phyloP scores from a whole-genome alignment of 2,797 vertebrate species.

The Stomatorhinus walkeri region DNA sequence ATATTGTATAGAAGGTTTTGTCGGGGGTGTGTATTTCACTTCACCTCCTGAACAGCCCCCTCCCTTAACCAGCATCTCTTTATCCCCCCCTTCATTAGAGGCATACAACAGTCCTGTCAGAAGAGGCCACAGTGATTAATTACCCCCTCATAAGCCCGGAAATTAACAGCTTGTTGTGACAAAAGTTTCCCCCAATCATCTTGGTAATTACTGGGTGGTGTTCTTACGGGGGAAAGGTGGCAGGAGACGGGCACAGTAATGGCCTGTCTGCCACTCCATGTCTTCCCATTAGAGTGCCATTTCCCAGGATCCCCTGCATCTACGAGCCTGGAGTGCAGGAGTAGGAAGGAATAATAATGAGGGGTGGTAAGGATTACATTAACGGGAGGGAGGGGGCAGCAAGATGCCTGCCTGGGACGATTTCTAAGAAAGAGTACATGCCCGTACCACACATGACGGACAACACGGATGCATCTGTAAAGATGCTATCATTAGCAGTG shows the following conservation, averaged over 20 bases:
- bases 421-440: neutral
- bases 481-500: neutral
- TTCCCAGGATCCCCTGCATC: neutral
- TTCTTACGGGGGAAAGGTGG: conserved; percentile 15
- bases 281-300: conserved; percentile 9
- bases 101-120: conserved; percentile 40
- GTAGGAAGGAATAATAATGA: neutral
- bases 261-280: conserved; percentile 11
- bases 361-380: neutral
- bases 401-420: neutral
- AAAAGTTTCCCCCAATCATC: conserved; percentile 51
- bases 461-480: neutral
- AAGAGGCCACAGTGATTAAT: conserved; percentile 52
- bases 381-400: neutral
- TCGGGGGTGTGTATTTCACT: neutral
- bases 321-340: neutral
- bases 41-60: neutral
- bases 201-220: conserved; percentile 47
- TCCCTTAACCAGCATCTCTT: conserved; percentile 27
- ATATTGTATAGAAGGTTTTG: neutral
- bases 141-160: conserved; percentile 45
- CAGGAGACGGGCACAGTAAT: conserved; percentile 33
- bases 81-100: conserved; percentile 11
- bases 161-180: conserved; percentile 58
- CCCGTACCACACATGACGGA: conserved; percentile 3